Evolutionary conservation across 2,797 vertebrate species (phyloP).

Genomic region (Harpagifer antarcticus): DNA sequence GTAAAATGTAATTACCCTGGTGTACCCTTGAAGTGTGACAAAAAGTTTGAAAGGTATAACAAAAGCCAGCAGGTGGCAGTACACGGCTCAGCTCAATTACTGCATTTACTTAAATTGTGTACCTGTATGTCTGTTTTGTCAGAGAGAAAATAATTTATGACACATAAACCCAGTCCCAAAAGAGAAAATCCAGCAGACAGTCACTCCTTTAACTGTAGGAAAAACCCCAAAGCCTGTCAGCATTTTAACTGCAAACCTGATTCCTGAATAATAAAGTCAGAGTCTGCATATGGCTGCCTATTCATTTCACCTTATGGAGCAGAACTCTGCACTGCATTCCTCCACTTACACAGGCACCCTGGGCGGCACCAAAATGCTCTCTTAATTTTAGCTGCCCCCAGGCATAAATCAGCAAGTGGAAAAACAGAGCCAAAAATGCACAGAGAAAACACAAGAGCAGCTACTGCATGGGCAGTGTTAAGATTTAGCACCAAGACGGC

Average conservation of each 20-base stretch:
- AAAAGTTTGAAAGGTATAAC: neutral
- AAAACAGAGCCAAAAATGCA: slow-evolving; percentile 86
- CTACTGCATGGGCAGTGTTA: slow-evolving; percentile 62
- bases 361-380: slow-evolving; percentile 84
- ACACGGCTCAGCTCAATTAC: slow-evolving; percentile 48
- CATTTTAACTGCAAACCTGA: slow-evolving; percentile 56
- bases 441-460: slow-evolving; percentile 79
- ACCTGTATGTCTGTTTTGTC: slow-evolving; percentile 30
- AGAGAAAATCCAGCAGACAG: slow-evolving; percentile 31
- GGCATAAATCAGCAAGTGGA: slow-evolving; percentile 85
- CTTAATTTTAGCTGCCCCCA: slow-evolving; percentile 85
- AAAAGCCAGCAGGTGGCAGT: slow-evolving; percentile 78
- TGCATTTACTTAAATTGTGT: slow-evolving; percentile 45
- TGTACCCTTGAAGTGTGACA: neutral
- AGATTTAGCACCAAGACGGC: slow-evolving; percentile 63
- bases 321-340: slow-evolving; percentile 80
- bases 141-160: slow-evolving; percentile 33
- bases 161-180: slow-evolving; percentile 41
- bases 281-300: slow-evolving; percentile 75
- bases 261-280: slow-evolving; percentile 63
- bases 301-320: slow-evolving; percentile 85
- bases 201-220: slow-evolving; percentile 23
- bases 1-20: neutral
- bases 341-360: slow-evolving; percentile 82
- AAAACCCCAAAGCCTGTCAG: slow-evolving; percentile 38